phyloP scores from a whole-genome alignment of 2,113 vertebrate genomes.

The human region DNA sequence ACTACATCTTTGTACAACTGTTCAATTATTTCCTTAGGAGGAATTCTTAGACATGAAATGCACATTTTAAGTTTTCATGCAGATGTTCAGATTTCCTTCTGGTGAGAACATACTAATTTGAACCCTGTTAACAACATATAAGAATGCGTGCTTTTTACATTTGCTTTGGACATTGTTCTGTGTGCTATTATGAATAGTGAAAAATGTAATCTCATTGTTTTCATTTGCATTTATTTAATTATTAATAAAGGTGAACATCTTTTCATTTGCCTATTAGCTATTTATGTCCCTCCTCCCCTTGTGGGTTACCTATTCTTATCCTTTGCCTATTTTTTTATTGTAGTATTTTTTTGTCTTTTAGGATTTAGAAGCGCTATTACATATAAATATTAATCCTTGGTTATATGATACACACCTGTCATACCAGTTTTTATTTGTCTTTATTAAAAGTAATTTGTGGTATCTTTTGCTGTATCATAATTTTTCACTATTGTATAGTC shows the following conservation, averaged over 20 bases:
- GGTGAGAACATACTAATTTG: background rate
- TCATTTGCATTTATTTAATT: conserved; percentile 20
- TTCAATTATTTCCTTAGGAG: background rate
- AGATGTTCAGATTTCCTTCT: background rate
- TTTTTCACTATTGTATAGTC: background rate
- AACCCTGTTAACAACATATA: background rate
- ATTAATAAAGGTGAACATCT: conserved; percentile 13
- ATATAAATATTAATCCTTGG: background rate
- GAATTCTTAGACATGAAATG: background rate
- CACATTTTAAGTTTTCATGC: background rate
- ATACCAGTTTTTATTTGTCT: background rate
- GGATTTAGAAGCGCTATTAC: background rate
- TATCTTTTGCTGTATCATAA: background rate
- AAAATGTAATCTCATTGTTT: conserved; percentile 6
- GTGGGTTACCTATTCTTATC: background rate
- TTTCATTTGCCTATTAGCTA: background rate
- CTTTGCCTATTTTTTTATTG: background rate
- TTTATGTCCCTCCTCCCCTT: background rate
- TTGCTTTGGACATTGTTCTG: background rate
- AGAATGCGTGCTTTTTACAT: background rate
- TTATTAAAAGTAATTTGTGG: conserved; percentile 14
- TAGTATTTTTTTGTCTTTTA: background rate
- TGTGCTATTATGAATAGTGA: background rate
- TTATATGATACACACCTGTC: background rate
- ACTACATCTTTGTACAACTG: background rate